A percentile compares a stretch with the other conserved stretches of the same genome.
phyloP scores from a whole-genome alignment of 2,797 vertebrate genomes.

The Triplophysa yarkandensis region DNA sequence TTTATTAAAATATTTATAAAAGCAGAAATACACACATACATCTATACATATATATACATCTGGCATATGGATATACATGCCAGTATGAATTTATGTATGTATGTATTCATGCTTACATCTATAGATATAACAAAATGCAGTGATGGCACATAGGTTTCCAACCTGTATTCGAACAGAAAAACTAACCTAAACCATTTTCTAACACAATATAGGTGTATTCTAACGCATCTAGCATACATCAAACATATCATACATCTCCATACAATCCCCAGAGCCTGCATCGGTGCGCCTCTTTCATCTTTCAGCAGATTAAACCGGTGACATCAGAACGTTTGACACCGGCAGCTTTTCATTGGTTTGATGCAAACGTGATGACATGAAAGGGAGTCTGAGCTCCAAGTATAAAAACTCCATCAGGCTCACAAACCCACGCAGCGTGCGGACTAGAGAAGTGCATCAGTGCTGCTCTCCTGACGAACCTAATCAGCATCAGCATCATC shows the following conservation, averaged over 20 bases:
- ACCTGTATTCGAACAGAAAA: too few relatives aligned
- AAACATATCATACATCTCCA: neutral
- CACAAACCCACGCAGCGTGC: constrained; percentile 49
- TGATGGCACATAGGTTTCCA: too few relatives aligned
- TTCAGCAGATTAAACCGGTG: constrained; percentile 46
- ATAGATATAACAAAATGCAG: too few relatives aligned
- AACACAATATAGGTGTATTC: neutral
- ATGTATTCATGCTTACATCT: too few relatives aligned
- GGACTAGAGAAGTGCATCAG: constrained; percentile 55
- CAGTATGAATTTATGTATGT: too few relatives aligned
- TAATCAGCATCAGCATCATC: constrained; percentile 20
- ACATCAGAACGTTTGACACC: constrained; percentile 38
- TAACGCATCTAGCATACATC: neutral
- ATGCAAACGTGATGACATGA: constrained; percentile 56
- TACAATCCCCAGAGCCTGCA: constrained; percentile 6
- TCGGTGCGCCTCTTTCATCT: constrained; percentile 14
- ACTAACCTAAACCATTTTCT: too few relatives aligned
- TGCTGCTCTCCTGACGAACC: constrained; percentile 35
- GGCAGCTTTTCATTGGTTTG: constrained; percentile 66
- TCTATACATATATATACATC: too few relatives aligned
- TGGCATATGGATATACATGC: too few relatives aligned
- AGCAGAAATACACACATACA: too few relatives aligned
- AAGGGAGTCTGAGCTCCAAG: constrained; percentile 54
- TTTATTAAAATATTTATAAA: too few relatives aligned
- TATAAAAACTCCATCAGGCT: constrained; percentile 68